Conservation (phyloP, 2,888 invertebrate species). For the Temnothorax unifasciatus region DNA sequence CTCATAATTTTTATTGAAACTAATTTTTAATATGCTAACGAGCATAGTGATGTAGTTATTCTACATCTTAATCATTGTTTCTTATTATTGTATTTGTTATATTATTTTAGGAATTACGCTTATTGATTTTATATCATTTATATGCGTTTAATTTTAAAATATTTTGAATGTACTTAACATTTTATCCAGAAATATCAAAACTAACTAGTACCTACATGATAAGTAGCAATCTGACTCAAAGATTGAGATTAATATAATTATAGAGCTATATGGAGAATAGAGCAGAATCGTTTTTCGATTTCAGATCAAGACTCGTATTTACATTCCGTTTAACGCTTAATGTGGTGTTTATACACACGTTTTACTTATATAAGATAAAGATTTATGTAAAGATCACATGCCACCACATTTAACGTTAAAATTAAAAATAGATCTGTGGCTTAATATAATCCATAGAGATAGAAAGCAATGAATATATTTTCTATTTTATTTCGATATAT, state of each 20-base stretch:
- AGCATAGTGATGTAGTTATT: slow-evolving; percentile 6
- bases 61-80: slow-evolving; percentile 1
- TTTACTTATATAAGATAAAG: background rate
- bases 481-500: background rate
- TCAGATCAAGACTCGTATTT: background rate
- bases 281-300: background rate
- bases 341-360: background rate
- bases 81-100: slow-evolving; percentile 34
- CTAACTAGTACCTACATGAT: slow-evolving; percentile 19
- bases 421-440: background rate
- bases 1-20: background rate
- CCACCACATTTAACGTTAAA: slow-evolving; percentile 26
- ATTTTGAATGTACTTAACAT: slow-evolving; percentile 48
- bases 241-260: slow-evolving; percentile 25
- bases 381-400: background rate
- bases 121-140: slow-evolving; percentile 36
- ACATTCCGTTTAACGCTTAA: slow-evolving; percentile 39
- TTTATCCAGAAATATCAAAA: slow-evolving; percentile 18
- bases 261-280: background rate
- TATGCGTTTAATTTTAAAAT: slow-evolving; percentile 21
- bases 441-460: slow-evolving; percentile 16
- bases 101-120: slow-evolving; percentile 36
- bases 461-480: background rate
- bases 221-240: background rate
- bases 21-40: slow-evolving; percentile 11